These are phyloP conservation scores for Eumerus sabulonum DNA, from an alignment of 2,888 invertebrate species.

Conservation along the genomic window DNA sequence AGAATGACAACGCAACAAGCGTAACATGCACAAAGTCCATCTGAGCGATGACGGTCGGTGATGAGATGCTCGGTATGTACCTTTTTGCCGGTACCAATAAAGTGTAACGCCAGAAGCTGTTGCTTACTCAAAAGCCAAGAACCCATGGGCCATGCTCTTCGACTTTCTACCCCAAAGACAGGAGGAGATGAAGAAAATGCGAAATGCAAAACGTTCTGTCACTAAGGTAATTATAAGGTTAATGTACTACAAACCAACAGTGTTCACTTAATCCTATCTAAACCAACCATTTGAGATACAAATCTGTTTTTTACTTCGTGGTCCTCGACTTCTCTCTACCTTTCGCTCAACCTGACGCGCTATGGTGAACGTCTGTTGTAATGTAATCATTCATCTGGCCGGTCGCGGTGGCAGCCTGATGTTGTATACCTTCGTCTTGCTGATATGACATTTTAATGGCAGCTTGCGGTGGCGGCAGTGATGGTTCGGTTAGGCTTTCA, in stretches of 20 bases:
- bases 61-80: too few species aligned
- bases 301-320: constrained; percentile 33
- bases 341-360: constrained; percentile 28
- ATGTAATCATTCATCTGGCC: constrained; percentile 44
- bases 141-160: not conserved
- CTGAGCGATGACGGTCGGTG: constrained; percentile 40
- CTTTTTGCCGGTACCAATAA: not conserved
- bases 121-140: not conserved
- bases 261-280: constrained; percentile 59
- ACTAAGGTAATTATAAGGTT: constrained; percentile 57
- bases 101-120: constrained; percentile 56
- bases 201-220: constrained; percentile 45
- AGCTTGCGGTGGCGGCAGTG: constrained; percentile 15
- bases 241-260: constrained; percentile 56
- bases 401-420: constrained; percentile 26
- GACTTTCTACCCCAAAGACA: constrained; percentile 14
- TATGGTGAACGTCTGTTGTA: constrained; percentile 24
- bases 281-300: constrained; percentile 58
- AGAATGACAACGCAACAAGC: constrained; percentile 55
- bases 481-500: constrained; percentile 10
- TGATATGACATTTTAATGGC: constrained; percentile 59
- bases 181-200: not conserved
- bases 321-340: constrained; percentile 27
- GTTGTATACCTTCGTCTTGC: constrained; percentile 28
- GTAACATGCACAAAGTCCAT: constrained; percentile 59